Base-by-base conservation (phyloP, 2,797 vertebrate genomes). In the Acipenser transmontanus region DNA sequence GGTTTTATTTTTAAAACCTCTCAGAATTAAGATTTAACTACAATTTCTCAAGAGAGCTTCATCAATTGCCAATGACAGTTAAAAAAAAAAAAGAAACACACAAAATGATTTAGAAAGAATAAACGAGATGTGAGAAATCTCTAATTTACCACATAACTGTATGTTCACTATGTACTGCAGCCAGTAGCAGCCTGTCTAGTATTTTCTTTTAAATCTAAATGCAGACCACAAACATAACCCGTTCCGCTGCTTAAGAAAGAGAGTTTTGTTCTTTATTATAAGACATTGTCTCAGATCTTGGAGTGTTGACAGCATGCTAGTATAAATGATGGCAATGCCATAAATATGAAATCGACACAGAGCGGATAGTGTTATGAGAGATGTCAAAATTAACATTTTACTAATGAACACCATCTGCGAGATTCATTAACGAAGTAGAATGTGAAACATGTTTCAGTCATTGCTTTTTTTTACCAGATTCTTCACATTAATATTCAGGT, bases 151-250 rank as follows among this genome's bases (percentile, higher is more conserved):
- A 63, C 61, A 49, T 63, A 66, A 69, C 62, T 52, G 54, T 61
- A 52, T 49, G 69, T 63, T 66, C 61, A 70, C 66, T 66, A 70
- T 62, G 60, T 20, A 61, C 34, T 69, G 64, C 66, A 47, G 20
- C 51, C 48, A 54, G 65, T 12, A 20, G 63, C 51, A 66, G 63
- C 13, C 49, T 59, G 66, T 60, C 49, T 59, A 63, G 50, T 47
- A 34, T 70, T 67, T 67, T 61, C 65, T 59, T 70, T 63, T 70
- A 52, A 54, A 63, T 54, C 7, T n/a, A 68, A 68, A 50, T 62
- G 60, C 61, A 57, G 11, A n/a, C 7, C n/a, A n/a, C 66, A 54
- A 34, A 47, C 17, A 56, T 62, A 62, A 63, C 20, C 64, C 57
- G 11, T 63, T 34, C 50, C 57, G 14, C 34, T 47, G 52, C 49